Percentiles rank a stretch among this genome's conserved stretches.
These are phyloP conservation scores for Neopipo cinnamomea DNA, from an alignment of 2,113 vertebrate genomes.

Conservation along the genomic window DNA sequence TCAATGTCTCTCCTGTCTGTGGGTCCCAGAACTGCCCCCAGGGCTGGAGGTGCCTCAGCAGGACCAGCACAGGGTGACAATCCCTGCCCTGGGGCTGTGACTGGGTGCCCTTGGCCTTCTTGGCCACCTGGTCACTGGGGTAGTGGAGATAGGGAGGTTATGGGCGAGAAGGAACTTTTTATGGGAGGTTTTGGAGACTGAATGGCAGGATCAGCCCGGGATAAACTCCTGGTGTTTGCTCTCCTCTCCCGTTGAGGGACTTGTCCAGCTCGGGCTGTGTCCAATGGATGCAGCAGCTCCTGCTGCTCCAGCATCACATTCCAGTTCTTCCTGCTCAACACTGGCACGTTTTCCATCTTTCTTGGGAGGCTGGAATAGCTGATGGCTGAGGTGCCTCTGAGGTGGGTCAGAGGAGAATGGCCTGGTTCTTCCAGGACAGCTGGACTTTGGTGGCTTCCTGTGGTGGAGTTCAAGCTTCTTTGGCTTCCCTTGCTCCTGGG, in stretches of 20 bases:
- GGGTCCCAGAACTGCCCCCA: neutral
- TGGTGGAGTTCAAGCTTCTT: neutral
- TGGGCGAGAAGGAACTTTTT: neutral
- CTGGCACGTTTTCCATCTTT: neutral
- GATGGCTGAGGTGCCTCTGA: neutral
- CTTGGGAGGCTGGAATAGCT: neutral
- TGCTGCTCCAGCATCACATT: neutral
- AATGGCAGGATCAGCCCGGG: neutral
- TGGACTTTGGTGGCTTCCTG: neutral
- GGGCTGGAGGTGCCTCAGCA: neutral
- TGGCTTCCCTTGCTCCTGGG: neutral
- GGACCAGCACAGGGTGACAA: neutral
- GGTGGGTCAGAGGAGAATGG: neutral
- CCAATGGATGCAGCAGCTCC: neutral
- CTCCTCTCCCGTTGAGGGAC: accelerated
- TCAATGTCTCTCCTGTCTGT: neutral
- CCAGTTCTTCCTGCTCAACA: accelerated
- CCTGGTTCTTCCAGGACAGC: neutral
- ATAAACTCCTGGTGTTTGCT: neutral
- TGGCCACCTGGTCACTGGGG: neutral
- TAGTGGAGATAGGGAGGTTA: neutral
- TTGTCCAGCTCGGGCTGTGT: accelerated
- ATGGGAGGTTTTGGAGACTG: too few species aligned
- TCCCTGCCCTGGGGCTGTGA: neutral
- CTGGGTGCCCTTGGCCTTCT: neutral